Evolutionary conservation across 2,113 vertebrate genomes (phyloP).

Genomic region (Heteronetta atricapilla): DNA sequence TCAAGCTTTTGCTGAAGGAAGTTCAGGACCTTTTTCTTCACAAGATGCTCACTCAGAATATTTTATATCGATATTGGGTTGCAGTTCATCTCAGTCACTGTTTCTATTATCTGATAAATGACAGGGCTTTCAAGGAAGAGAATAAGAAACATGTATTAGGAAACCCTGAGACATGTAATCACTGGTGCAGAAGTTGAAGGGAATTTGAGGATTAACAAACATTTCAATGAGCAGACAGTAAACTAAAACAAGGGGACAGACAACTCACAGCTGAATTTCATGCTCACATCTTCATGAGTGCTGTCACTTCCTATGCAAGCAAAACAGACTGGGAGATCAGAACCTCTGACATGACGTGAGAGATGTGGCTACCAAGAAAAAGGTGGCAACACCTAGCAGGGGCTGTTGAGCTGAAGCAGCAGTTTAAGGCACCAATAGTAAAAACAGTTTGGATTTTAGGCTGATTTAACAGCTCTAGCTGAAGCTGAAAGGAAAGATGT

Average conservation of each 20-base stretch:
- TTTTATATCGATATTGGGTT: slow-evolving; percentile 35
- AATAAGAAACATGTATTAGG: slow-evolving; percentile 8
- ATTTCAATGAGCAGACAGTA: background rate
- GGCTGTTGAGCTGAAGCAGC: fast-evolving
- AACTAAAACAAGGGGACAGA: background rate
- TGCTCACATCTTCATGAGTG: background rate
- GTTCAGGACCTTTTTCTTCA: slow-evolving; percentile 52
- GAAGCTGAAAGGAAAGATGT: background rate
- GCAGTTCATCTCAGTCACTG: slow-evolving; percentile 19
- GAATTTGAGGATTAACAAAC: slow-evolving; percentile 39
- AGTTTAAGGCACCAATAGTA: background rate
- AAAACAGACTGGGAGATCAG: background rate
- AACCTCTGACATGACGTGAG: background rate
- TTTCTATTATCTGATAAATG: slow-evolving; percentile 32
- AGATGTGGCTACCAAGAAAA: background rate
- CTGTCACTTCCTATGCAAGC: background rate
- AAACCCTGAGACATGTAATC: background rate
- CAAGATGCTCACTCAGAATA: slow-evolving; percentile 20
- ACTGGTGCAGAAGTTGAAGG: slow-evolving; percentile 24
- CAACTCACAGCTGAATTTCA: slow-evolving; percentile 8
- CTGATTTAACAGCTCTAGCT: background rate
- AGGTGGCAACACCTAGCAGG: background rate
- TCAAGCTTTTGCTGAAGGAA: slow-evolving; percentile 24
- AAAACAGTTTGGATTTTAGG: background rate
- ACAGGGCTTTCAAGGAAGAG: slow-evolving; percentile 24